Percentiles rank a stretch among this genome's conserved stretches.
These are phyloP conservation scores for Sebastes minor DNA, from an alignment of 2,797 vertebrate genomes.

Conservation along the genomic window DNA sequence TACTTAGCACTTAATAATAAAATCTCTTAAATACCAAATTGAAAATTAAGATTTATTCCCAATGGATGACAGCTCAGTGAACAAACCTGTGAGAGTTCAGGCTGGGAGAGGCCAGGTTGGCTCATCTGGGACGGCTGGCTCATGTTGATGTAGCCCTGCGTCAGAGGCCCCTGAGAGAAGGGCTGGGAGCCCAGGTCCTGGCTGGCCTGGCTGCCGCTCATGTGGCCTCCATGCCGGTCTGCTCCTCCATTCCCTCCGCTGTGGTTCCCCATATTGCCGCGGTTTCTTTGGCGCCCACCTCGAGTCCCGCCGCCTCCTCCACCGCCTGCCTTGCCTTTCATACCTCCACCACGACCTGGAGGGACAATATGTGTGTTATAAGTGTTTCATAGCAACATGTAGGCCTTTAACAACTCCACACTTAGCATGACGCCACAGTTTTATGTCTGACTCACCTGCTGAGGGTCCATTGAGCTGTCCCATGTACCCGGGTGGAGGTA, in stretches of 20 bases:
- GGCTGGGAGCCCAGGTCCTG: constrained; percentile 95
- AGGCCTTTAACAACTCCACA: not conserved
- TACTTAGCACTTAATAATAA: constrained; percentile 8
- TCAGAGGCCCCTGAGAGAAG: constrained; percentile 96
- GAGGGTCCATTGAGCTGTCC: constrained; percentile 92
- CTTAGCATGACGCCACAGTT: not conserved
- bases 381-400: not conserved
- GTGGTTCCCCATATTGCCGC: constrained; percentile 83
- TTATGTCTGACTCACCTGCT: constrained; percentile 78
- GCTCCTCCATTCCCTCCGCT: constrained; percentile 36
- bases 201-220: constrained; percentile 89
- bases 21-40: not conserved
- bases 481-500: constrained; percentile 92
- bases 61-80: not conserved
- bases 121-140: constrained; percentile 98
- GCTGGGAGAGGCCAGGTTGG: constrained; percentile 95
- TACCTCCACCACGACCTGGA: constrained; percentile 87
- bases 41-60: not conserved
- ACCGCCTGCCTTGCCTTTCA: constrained; percentile 89
- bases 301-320: constrained; percentile 87
- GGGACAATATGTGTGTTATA: not conserved
- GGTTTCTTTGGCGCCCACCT: constrained; percentile 90
- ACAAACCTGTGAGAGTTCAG: constrained; percentile 93
- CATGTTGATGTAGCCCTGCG: constrained; percentile 97
- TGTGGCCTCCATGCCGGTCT: constrained; percentile 82